These are phyloP conservation scores for Drosophila arawakana DNA, from an alignment of 1,140 invertebrate species.

Conservation along the genomic window DNA sequence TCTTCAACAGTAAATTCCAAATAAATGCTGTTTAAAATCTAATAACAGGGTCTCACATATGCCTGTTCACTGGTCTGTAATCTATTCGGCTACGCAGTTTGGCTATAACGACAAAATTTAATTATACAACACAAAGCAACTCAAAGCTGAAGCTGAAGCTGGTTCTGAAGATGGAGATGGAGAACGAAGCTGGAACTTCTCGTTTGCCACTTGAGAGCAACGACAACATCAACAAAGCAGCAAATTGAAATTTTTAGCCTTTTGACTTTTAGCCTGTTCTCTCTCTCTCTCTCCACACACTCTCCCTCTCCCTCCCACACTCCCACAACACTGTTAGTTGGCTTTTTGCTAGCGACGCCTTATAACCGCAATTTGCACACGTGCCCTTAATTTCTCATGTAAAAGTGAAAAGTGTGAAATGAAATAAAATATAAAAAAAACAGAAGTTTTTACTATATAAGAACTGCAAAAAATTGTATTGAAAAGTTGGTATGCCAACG, in stretches of 20 bases:
- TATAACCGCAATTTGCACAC: constrained; percentile 68
- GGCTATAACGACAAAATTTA: constrained; percentile 64
- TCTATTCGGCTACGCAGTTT: constrained; percentile 32
- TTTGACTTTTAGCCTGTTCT: constrained; percentile 50
- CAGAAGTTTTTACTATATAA: constrained; percentile 16
- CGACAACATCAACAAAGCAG: constrained; percentile 59
- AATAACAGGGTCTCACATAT: too few species aligned
- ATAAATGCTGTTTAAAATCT: too few species aligned
- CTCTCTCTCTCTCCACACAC: too few species aligned
- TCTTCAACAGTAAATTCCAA: too few species aligned
- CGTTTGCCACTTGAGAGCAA: constrained; percentile 1
- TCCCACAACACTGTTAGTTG: background rate
- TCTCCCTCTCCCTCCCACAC: background rate
- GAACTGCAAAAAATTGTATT: constrained; percentile 56
- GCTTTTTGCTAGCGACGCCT: constrained; percentile 17
- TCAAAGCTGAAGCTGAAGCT: constrained; percentile 17
- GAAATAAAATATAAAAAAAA: constrained; percentile 25
- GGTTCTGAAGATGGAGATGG: too few species aligned
- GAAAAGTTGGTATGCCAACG: constrained; percentile 57
- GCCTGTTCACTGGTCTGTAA: too few species aligned
- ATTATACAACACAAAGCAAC: constrained; percentile 74
- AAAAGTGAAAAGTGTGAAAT: constrained; percentile 64
- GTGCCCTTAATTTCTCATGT: constrained; percentile 49
- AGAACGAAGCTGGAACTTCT: background rate
- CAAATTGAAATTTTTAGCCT: constrained; percentile 74